Base-by-base conservation (phyloP, 2,113 vertebrate genomes). In the Pterocles orientalis region DNA sequence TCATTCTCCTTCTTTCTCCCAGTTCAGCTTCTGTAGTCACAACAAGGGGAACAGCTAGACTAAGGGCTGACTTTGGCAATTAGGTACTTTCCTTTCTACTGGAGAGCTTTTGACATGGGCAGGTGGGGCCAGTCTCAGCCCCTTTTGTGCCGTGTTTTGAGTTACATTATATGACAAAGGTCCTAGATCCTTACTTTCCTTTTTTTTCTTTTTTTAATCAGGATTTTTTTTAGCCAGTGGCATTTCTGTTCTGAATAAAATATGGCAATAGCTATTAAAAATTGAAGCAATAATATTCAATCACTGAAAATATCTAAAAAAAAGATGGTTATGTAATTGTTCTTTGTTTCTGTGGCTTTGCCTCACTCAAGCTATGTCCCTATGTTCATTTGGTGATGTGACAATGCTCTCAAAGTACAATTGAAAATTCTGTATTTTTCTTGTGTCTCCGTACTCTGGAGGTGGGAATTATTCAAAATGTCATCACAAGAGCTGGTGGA, bases 61-160 rank as follows among this genome's bases (percentile, higher is more conserved):
- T 43, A 53, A 19, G 7, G 73, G 18, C 25, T 83, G 61, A 28
- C 51, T 62, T 72, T n/a, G 17, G 62, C 8, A 19, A 15, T 77
- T 65, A 47, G 13, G 26, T 62, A 23, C 10, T 34, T n/a, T 78
- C 3, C 75, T 68, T 91, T 82, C 41, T 18, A 8, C 20, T 51
- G 14, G 28, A 48, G 9, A 33, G 12, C 20, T 84, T 86, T 68
- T 51, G 12, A 56, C 3, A 3, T 34, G 23, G 56, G 18, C 51
- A 62, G 0, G 0, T 36, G 60, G 24, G 17, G 24, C 18, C 33
- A 57, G 5, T 60, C 41, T 75, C 25, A 64, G 26, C 18, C 10
- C 15, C 4, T 76, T 89, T 68, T 43, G 21, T 87, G 31, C 7
- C 0, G 0, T 39, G 3, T 39, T 11, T 36, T 89, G 57, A 62